These are phyloP conservation scores for Pimephales promelas DNA, from an alignment of 2,113 vertebrate species.

Conservation along the genomic window DNA sequence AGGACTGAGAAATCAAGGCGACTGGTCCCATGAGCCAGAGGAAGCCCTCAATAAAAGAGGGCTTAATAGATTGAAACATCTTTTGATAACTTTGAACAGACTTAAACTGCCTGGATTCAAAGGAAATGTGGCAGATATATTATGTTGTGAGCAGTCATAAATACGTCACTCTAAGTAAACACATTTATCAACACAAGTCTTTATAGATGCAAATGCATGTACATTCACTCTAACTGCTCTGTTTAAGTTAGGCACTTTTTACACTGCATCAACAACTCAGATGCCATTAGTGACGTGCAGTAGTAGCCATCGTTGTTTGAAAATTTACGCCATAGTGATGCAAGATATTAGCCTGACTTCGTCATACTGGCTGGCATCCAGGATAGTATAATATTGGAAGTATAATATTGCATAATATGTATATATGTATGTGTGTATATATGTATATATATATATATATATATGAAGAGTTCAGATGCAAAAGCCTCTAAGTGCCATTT, in stretches of 20 bases:
- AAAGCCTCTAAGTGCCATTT: no score
- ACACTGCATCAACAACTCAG: slow-evolving; percentile 42
- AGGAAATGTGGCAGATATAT: slow-evolving; percentile 8
- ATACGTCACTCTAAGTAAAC: slow-evolving; percentile 22
- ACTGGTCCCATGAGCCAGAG: slow-evolving; percentile 30
- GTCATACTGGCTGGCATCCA: no score
- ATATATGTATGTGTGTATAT: no score
- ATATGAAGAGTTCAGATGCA: no score
- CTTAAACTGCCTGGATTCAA: slow-evolving; percentile 5
- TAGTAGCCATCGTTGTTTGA: slow-evolving; percentile 44
- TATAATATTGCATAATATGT: no score
- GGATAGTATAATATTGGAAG: no score
- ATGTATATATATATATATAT: no score
- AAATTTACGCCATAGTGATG: not conserved
- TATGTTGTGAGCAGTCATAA: slow-evolving; percentile 26
- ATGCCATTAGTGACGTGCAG: slow-evolving; percentile 46
- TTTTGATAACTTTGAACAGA: slow-evolving; percentile 31
- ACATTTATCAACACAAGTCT: slow-evolving; percentile 48
- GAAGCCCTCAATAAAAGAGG: slow-evolving; percentile 46
- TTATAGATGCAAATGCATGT: slow-evolving; percentile 30
- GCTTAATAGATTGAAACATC: slow-evolving; percentile 60
- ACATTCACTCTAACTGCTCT: slow-evolving; percentile 34
- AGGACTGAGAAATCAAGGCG: slow-evolving; percentile 57
- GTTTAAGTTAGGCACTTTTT: slow-evolving; percentile 49
- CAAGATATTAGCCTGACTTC: no score